Evolutionary conservation across 1,140 invertebrate genomes (phyloP).

Genomic region (Ceratosolen solmsi): DNA sequence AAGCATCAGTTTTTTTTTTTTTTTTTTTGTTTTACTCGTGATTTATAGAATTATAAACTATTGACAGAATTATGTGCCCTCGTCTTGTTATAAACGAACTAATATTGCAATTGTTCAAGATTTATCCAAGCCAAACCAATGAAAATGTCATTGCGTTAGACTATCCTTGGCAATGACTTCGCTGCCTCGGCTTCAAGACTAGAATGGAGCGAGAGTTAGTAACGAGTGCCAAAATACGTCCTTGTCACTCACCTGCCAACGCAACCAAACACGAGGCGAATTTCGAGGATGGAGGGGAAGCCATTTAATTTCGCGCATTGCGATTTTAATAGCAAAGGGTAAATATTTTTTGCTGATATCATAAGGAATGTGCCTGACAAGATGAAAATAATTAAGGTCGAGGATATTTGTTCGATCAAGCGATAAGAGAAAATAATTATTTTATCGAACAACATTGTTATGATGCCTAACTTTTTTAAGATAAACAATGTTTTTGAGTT

Average conservation of each 20-base stretch:
- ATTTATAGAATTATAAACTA: background rate
- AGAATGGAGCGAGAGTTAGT: background rate
- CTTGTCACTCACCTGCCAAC: conserved; percentile 25
- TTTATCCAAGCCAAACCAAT: background rate
- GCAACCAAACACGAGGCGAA: background rate
- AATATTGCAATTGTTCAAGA: background rate
- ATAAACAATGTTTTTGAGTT: too few species aligned
- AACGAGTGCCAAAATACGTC: conserved; percentile 8
- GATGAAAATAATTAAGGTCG: background rate
- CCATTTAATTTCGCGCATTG: background rate
- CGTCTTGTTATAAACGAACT: background rate
- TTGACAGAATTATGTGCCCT: background rate
- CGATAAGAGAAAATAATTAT: background rate
- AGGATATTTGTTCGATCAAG: background rate
- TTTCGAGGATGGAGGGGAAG: background rate
- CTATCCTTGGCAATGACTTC: conserved; percentile 40
- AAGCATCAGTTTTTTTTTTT: too few species aligned
- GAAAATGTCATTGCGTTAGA: conserved; percentile 4
- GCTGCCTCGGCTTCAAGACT: background rate
- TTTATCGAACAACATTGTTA: background rate
- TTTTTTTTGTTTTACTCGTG: too few species aligned
- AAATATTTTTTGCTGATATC: background rate
- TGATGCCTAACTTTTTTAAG: too few species aligned
- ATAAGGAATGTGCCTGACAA: background rate
- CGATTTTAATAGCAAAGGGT: background rate